These are phyloP conservation scores for Aleiodes leptofemur DNA, from an alignment of 2,888 invertebrate genomes.

Conservation along the genomic window DNA sequence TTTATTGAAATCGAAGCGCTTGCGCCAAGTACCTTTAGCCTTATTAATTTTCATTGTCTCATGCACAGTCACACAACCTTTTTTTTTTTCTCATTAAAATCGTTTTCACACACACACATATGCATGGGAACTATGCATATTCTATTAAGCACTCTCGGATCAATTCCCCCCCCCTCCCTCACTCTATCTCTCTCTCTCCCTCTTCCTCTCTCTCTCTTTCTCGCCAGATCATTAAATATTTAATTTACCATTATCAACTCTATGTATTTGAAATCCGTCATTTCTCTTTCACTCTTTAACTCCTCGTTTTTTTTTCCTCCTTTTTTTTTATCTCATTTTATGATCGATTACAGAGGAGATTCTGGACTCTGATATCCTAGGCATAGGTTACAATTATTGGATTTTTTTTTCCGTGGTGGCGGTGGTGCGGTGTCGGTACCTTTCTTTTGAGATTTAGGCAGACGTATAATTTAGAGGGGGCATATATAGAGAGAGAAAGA, in stretches of 20 bases:
- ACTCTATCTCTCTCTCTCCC: not conserved
- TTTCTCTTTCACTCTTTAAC: not conserved
- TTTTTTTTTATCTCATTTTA: not conserved
- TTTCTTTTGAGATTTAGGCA: constrained; percentile 28
- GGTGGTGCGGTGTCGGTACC: not conserved
- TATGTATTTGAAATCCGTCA: not conserved
- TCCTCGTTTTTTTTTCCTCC: too few relatives aligned
- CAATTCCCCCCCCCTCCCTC: constrained; percentile 46
- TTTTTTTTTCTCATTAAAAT: constrained; percentile 14
- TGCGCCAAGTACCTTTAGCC: constrained; percentile 1
- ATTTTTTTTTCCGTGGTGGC: not conserved
- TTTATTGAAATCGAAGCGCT: constrained; percentile 20
- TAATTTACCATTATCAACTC: constrained; percentile 14
- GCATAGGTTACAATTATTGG: constrained; percentile 18
- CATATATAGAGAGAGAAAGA: not conserved
- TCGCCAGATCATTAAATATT: constrained; percentile 7
- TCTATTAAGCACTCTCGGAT: constrained; percentile 54
- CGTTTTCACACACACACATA: not conserved
- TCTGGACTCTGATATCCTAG: constrained; percentile 5
- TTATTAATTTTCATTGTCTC: constrained; percentile 29
- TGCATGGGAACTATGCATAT: constrained; percentile 37
- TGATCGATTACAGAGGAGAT: constrained; percentile 16
- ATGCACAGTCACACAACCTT: not conserved
- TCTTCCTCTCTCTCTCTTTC: not conserved
- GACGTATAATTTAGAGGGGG: constrained; percentile 23